Percentiles rank a stretch among this genome's conserved stretches.
Evolutionary conservation across 2,113 vertebrate species (phyloP).

Genomic region (Pipa parva): DNA sequence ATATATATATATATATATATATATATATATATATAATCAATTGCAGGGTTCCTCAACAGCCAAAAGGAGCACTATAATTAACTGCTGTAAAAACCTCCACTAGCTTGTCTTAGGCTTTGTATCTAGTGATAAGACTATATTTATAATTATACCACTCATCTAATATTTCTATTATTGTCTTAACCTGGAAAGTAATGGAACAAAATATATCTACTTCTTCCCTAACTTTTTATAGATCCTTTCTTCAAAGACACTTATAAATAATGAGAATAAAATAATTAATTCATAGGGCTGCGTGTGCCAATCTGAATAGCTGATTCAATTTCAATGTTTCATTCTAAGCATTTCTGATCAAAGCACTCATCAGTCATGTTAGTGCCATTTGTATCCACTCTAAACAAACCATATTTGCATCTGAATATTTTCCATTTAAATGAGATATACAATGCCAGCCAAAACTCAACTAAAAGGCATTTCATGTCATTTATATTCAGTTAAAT

Average conservation of each 20-base stretch:
- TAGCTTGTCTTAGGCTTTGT: no score
- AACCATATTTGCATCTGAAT: constrained; percentile 90
- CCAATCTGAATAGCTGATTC: constrained; percentile 66
- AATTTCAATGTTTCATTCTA: constrained; percentile 64
- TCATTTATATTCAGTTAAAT: constrained; percentile 71
- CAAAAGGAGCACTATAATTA: no score
- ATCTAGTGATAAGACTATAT: no score
- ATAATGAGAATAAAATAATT: constrained; percentile 66
- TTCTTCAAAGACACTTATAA: constrained; percentile 67
- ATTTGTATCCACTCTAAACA: constrained; percentile 79
- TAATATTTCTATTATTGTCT: no score
- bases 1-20: no score
- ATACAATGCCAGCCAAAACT: constrained; percentile 70
- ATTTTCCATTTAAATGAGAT: constrained; percentile 75
- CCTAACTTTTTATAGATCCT: constrained; percentile 53
- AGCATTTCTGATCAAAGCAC: constrained; percentile 72
- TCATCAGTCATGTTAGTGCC: constrained; percentile 69
- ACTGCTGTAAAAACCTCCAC: no score
- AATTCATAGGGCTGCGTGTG: constrained; percentile 65
- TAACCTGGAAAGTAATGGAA: constrained; percentile 44
- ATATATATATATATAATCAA: no score
- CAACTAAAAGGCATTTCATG: constrained; percentile 66
- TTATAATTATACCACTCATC: no score
- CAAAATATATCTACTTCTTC: constrained; percentile 46
- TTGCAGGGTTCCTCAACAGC: no score